Conservation (phyloP, 1,140 invertebrate genomes). For the Zaprionus ghesquierei region DNA sequence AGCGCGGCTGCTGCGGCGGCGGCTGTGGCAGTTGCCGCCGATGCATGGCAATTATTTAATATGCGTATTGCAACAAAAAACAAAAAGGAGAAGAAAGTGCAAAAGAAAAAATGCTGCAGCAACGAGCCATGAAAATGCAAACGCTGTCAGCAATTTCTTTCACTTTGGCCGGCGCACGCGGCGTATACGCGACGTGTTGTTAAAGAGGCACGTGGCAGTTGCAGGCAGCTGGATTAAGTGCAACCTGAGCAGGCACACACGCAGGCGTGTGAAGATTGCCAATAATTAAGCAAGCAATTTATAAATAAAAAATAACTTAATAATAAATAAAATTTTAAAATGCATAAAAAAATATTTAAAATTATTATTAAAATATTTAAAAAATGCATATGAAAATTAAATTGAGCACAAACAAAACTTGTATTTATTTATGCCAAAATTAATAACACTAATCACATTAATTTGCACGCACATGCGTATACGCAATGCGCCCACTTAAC, state of each 20-base stretch:
- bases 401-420: not conserved
- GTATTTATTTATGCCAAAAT: not conserved
- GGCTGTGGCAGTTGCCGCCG: not conserved
- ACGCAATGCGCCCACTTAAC: not conserved
- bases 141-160: slow-evolving; percentile 26
- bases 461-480: not conserved
- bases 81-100: not conserved
- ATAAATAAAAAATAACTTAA: too few species aligned
- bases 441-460: not conserved
- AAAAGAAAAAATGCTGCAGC: slow-evolving; percentile 1
- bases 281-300: too few species aligned
- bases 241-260: not conserved
- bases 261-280: too few species aligned
- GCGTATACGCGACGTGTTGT: slow-evolving; percentile 10
- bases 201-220: slow-evolving; percentile 13
- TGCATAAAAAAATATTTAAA: too few species aligned
- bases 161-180: slow-evolving; percentile 13
- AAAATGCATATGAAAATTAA: too few species aligned
- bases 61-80: not conserved
- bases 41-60: slow-evolving; percentile 24
- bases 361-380: too few species aligned
- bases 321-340: too few species aligned
- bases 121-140: slow-evolving; percentile 28
- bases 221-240: not conserved
- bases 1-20: not conserved